Conservation (phyloP, 2,797 vertebrate genomes). For the Amblyopsis hoosieri region DNA sequence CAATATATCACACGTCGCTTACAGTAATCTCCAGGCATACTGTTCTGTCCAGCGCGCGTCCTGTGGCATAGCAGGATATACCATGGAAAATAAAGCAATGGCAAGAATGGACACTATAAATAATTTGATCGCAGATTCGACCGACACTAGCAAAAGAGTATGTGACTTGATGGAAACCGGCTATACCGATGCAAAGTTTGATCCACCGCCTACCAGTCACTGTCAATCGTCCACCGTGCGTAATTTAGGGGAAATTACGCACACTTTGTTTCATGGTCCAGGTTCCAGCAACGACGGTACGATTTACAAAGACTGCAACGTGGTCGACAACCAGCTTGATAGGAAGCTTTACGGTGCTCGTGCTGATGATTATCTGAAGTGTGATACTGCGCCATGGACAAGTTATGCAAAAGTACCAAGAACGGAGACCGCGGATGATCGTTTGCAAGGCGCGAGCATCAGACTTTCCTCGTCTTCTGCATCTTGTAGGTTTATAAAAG, state of each 20-base stretch:
- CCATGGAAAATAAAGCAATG: slow-evolving; percentile 50
- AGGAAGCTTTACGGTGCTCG: slow-evolving; percentile 53
- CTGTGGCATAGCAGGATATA: not conserved
- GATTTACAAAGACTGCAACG: slow-evolving; percentile 49
- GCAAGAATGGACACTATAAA: slow-evolving; percentile 48
- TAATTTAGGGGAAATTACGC: slow-evolving; percentile 55
- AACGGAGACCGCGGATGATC: slow-evolving; percentile 14
- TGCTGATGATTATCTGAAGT: slow-evolving; percentile 55
- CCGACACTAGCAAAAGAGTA: slow-evolving; percentile 35
- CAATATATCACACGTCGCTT: slow-evolving; percentile 21
- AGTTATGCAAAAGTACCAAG: slow-evolving; percentile 49
- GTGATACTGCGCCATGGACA: slow-evolving; percentile 53
- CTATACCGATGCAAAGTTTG: slow-evolving; percentile 29
- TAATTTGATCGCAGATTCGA: slow-evolving; percentile 44
- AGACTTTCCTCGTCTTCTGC: slow-evolving; percentile 27
- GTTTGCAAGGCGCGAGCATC: slow-evolving; percentile 32
- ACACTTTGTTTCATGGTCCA: slow-evolving; percentile 37
- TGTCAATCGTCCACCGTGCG: slow-evolving; percentile 53
- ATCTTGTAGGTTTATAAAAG: slow-evolving; percentile 71
- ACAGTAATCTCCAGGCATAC: slow-evolving; percentile 26
- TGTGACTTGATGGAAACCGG: slow-evolving; percentile 48
- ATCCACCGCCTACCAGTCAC: not conserved
- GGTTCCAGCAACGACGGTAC: slow-evolving; percentile 24
- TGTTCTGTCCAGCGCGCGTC: slow-evolving; percentile 12
- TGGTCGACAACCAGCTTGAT: slow-evolving; percentile 29